Evolutionary conservation across 1,140 invertebrate species (phyloP), one percentile per base, ranked within the genome.

Genomic region (Drosophila truncata): DNA sequence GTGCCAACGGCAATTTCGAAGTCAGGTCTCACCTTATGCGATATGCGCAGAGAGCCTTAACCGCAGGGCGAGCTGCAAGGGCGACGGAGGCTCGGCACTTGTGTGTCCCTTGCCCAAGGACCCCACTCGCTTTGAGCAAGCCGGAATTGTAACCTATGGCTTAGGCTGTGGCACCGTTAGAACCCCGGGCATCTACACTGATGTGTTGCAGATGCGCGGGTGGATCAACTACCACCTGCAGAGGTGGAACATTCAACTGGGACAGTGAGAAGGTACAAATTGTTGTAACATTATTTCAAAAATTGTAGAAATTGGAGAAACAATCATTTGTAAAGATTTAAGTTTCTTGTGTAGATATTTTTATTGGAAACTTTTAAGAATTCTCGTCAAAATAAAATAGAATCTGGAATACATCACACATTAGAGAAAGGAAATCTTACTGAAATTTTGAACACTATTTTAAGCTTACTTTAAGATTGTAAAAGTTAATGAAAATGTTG

Each of bases 121-220:
- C 3, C 93, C 94, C n/a, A 93, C 94, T 49, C 91, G 93, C n/a
- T 95, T 94, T 82, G 92, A 94, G 29, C 93, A 96, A 20, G 94
- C 93, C 3, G 96, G 96, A 3, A 92, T 96, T 3, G 95, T 96
- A 0, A 94, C 95, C 9, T 96, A 95, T 95, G 96, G 96, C 3
- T 94, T 96, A 41, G 80, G 72, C 8, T 92, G 95, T 1, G 93
- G 94, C 59, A 67, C 93, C 14, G 93, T 94, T 63, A 94, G 95
- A 25, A 96, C 96, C 1, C 97, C 95, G 2, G 96, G 96, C 3
- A 95, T 96, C 20, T 98, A 97, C 83, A 96, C 95, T 0, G 95
- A 96, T 78, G 94, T 97, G 2, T 94, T 95, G 1, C 62, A 92
- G 23, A 2, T 67, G 23, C 23, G 23, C 2, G 11, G 4, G 2